Evolutionary conservation across 2,888 invertebrate species (phyloP).

Genomic region (Drosophila anomelani): DNA sequence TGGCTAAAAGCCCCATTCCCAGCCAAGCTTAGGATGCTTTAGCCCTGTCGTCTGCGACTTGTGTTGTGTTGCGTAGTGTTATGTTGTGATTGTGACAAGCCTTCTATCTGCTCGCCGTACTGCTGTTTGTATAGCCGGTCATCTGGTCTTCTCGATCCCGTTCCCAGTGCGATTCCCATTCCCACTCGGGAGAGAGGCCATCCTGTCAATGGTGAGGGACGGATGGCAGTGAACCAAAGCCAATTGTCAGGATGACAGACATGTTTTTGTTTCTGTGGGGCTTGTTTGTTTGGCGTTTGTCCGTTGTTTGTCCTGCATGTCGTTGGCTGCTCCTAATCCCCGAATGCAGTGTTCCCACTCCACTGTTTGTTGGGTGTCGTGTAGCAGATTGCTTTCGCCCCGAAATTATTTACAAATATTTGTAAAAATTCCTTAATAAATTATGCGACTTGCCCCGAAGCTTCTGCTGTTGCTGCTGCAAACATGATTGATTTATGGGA

Average conservation of each 20-base stretch:
- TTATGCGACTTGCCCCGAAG: conserved; percentile 47
- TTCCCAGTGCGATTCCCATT: conserved; percentile 13
- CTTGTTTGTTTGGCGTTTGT: conserved; percentile 51
- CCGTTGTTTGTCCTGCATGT: conserved; percentile 55
- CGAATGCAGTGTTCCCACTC: conserved; percentile 13
- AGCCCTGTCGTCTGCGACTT: conserved; percentile 68
- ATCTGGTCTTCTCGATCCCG: conserved; percentile 23
- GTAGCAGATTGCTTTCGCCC: conserved; percentile 60
- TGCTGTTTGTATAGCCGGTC: conserved; percentile 54
- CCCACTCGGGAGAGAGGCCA: conserved; percentile 5
- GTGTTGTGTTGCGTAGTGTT: conserved; percentile 38
- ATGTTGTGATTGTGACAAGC: conserved; percentile 69
- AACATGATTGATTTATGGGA: conserved; percentile 76
- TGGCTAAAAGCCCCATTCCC: conserved; percentile 33
- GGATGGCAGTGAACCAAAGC: conserved; percentile 61
- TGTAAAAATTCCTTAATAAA: conserved; percentile 63
- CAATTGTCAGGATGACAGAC: conserved; percentile 78
- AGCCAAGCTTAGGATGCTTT: conserved; percentile 25
- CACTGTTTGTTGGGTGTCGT: conserved; percentile 52
- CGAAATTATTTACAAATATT: conserved; percentile 76
- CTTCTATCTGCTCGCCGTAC: conserved; percentile 18
- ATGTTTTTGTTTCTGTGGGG: conserved; percentile 57
- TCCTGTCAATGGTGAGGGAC: conserved; percentile 41
- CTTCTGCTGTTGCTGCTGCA: conserved; percentile 17
- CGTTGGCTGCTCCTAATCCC: conserved; percentile 35